A percentile compares a stretch with the other conserved stretches of the same genome.
Evolutionary conservation across 2,888 invertebrate species (phyloP).

Genomic region (Heteromurus nitidus): DNA sequence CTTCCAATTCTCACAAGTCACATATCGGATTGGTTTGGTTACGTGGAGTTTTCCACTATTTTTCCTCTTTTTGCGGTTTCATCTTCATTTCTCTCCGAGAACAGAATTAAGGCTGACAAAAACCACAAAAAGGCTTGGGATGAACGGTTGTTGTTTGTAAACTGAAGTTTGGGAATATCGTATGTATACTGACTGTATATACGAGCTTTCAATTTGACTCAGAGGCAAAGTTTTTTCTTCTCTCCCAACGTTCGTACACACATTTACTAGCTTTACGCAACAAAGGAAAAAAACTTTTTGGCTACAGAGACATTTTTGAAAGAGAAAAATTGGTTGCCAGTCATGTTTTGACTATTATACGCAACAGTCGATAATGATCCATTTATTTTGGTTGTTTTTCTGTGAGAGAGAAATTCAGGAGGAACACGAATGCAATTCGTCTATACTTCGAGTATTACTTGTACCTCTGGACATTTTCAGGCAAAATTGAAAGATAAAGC

Average conservation of each 20-base stretch:
- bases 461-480: no score
- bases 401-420: no score
- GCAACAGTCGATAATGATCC: slow-evolving; percentile 62
- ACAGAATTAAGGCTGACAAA: slow-evolving; percentile 60
- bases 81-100: slow-evolving; percentile 60
- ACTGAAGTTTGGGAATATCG: no score
- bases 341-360: slow-evolving; percentile 61
- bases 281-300: slow-evolving; percentile 30
- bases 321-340: slow-evolving; percentile 56
- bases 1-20: slow-evolving; percentile 19
- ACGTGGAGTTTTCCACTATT: slow-evolving; percentile 49
- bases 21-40: slow-evolving; percentile 61
- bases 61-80: slow-evolving; percentile 64
- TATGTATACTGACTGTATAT: background rate
- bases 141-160: slow-evolving; percentile 56
- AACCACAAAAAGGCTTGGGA: slow-evolving; percentile 55
- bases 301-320: slow-evolving; percentile 3
- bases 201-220: slow-evolving; percentile 8
- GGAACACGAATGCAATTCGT: no score
- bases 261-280: no score
- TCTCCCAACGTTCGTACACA: no score
- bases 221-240: no score
- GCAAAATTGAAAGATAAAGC: no score
- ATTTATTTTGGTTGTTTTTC: slow-evolving; percentile 39
- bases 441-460: no score